Percentiles rank a stretch among this genome's conserved stretches.
phyloP scores from a whole-genome alignment of 53 echinoderm and acorn worm genomes.

The Antedon mediterranea region DNA sequence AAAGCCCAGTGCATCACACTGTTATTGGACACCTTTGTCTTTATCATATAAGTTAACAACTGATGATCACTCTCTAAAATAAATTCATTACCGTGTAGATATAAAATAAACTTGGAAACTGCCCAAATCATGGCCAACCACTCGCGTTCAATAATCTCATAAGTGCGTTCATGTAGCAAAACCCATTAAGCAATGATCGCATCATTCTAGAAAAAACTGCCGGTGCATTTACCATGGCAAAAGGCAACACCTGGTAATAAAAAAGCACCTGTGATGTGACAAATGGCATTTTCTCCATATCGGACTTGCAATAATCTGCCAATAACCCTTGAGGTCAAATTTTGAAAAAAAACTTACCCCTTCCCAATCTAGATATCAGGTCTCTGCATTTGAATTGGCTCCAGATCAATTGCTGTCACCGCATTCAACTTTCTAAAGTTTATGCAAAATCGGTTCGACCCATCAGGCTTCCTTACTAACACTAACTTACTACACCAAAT shows the following conservation, averaged over 20 bases:
- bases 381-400: not conserved
- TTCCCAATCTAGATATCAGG: not conserved
- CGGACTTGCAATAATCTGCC: slow-evolving; percentile 3
- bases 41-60: slow-evolving; percentile 5
- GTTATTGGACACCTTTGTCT: slow-evolving; percentile 3
- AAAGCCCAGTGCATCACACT: slow-evolving; percentile 20
- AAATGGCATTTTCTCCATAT: slow-evolving; percentile 19
- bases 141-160: slow-evolving; percentile 26
- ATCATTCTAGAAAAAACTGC: not conserved
- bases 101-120: slow-evolving; percentile 13
- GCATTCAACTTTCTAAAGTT: too few relatives aligned
- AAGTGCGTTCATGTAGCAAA: slow-evolving; percentile 2
- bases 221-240: slow-evolving; percentile 11
- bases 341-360: not conserved
- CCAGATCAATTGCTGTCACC: too few relatives aligned
- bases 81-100: slow-evolving; percentile 16
- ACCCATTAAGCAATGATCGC: not conserved
- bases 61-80: slow-evolving; percentile 20
- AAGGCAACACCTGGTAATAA: slow-evolving; percentile 10
- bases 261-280: slow-evolving; percentile 8
- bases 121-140: slow-evolving; percentile 32
- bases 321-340: not conserved
- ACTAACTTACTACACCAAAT: too few relatives aligned
- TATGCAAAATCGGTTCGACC: too few relatives aligned
- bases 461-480: too few relatives aligned